These are phyloP conservation scores for Temnothorax unifasciatus DNA, from an alignment of 2,888 invertebrate genomes.

Conservation along the genomic window DNA sequence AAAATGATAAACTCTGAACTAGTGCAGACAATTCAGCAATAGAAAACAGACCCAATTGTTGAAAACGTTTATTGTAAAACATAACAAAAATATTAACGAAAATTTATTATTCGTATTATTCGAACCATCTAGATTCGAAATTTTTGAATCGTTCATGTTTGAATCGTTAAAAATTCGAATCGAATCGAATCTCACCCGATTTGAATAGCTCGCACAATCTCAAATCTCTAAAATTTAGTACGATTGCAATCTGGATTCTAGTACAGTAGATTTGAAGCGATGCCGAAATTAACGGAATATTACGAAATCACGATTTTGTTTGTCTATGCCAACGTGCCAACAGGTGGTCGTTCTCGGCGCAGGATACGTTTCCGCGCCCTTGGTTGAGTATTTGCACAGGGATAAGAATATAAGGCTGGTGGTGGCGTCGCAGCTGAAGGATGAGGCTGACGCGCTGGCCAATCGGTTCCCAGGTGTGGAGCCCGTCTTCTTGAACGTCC, in stretches of 20 bases:
- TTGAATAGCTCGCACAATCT: no score
- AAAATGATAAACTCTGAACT: no score
- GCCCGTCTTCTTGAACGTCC: slow-evolving; percentile 94
- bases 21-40: no score
- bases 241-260: not conserved
- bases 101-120: not conserved
- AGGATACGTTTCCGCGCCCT: slow-evolving; percentile 97
- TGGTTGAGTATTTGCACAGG: slow-evolving; percentile 97
- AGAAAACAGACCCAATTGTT: not conserved
- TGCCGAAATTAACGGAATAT: not conserved
- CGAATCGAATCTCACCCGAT: no score
- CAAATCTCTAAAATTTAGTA: no score
- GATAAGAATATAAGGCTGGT: slow-evolving; percentile 94
- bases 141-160: no score
- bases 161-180: no score
- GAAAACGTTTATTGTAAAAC: not conserved
- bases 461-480: slow-evolving; percentile 92
- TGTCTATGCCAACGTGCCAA: slow-evolving; percentile 75
- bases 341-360: slow-evolving; percentile 96
- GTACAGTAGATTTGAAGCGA: not conserved
- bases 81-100: not conserved
- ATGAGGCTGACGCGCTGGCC: slow-evolving; percentile 95
- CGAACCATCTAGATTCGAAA: no score
- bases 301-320: not conserved
- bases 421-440: slow-evolving; percentile 94